Conservation (phyloP, 2,113 vertebrate species). For the Columba livia region DNA sequence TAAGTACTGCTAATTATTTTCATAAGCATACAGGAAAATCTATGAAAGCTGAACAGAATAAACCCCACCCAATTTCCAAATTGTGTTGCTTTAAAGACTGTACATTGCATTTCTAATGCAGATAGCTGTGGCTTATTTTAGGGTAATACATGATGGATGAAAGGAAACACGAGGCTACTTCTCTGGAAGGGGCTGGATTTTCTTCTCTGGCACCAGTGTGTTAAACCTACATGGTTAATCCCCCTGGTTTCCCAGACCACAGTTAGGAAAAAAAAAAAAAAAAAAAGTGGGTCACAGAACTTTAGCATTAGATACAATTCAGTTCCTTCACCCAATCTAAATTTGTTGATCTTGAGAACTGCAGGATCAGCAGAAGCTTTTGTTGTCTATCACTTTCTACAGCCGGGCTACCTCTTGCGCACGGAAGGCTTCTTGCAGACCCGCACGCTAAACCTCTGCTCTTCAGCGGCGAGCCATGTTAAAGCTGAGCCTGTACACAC, state of each 20-base stretch:
- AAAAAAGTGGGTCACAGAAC: neutral
- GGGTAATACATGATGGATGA: neutral
- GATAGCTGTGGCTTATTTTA: neutral
- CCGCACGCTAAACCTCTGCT: fast-evolving
- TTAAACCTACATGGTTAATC: neutral
- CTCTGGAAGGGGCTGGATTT: neutral
- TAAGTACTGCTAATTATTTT: neutral
- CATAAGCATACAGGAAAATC: neutral
- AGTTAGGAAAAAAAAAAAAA: too few relatives aligned
- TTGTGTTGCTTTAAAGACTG: neutral
- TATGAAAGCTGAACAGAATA: neutral
- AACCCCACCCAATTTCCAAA: neutral
- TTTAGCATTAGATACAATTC: neutral
- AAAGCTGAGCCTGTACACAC: fast-evolving
- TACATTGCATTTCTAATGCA: neutral
- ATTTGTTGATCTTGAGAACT: neutral
- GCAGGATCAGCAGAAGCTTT: neutral
- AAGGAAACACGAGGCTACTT: neutral
- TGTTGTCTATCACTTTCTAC: fast-evolving
- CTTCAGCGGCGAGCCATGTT: fast-evolving
- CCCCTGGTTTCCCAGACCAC: neutral
- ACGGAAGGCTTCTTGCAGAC: fast-evolving
- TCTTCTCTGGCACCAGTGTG: neutral
- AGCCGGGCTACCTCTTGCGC: neutral
- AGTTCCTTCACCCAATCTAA: neutral